These are phyloP conservation scores for Rhinichthys osculus DNA, from an alignment of 2,797 vertebrate genomes.

Conservation along the genomic window DNA sequence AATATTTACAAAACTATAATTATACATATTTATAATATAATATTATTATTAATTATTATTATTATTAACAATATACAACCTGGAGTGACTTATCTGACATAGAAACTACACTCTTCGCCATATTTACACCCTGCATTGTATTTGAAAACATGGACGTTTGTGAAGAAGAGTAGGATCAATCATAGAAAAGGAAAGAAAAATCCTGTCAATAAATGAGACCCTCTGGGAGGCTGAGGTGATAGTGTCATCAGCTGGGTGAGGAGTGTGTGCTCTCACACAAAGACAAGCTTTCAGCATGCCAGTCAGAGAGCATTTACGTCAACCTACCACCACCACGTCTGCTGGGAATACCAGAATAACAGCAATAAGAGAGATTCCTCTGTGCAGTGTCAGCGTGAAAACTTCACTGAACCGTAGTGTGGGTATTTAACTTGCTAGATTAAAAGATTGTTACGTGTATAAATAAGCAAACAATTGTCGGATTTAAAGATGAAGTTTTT, in stretches of 20 bases:
- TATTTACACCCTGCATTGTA: background rate
- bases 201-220: slow-evolving; percentile 70
- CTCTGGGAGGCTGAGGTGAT: slow-evolving; percentile 69
- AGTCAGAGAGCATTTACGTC: slow-evolving; percentile 73
- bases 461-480: background rate
- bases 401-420: background rate
- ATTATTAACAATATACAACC: background rate
- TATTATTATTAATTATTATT: background rate
- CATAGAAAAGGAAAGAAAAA: slow-evolving; percentile 36
- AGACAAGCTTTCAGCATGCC: slow-evolving; percentile 66
- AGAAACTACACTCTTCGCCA: background rate
- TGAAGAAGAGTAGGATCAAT: slow-evolving; percentile 6
- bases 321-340: slow-evolving; percentile 67
- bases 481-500: background rate
- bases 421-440: background rate
- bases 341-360: slow-evolving; percentile 73
- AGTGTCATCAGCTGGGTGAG: slow-evolving; percentile 65
- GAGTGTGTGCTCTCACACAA: slow-evolving; percentile 58
- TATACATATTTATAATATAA: background rate
- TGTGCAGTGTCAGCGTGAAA: slow-evolving; percentile 1
- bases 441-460: background rate
- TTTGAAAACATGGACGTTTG: background rate
- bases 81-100: background rate
- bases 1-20: background rate
- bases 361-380: slow-evolving; percentile 48